Evolutionary conservation across 2,888 invertebrate species (phyloP), one percentile per base, ranked within the genome.

Genomic region (Drosophila melanocephala): DNA sequence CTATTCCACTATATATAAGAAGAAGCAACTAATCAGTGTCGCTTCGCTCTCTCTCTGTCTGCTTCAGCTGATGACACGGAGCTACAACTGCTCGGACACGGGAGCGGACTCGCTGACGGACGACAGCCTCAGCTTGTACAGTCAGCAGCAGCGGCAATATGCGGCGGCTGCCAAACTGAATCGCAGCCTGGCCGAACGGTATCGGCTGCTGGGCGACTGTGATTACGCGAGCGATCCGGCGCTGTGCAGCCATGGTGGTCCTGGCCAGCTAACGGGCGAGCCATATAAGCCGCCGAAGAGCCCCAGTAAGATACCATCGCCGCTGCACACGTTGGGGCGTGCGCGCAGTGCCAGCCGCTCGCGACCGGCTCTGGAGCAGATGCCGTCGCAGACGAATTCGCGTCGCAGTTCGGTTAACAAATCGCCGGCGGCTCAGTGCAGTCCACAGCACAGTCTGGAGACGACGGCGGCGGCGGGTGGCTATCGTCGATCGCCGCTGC

Each of bases 291-390:
- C 94, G 19, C 94, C 94, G 3, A 92, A 93, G 66, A 95, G 95
- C 50, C 95, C 96, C 22, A 95, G 96, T 4, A 97, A 97, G 93
- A 97, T 97, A 91, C 97, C 97, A 5, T 97, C 97, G 62, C 97
- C 97, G 6, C 95, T 97, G 76, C 96, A 96, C 84, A 95, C 95
- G 0, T 91, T 96, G 22, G 94, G 95, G 37, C 94, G 95, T 63
- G 89, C 92, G 62, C 92, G 94, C 62, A 89, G 94, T 93, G 92
- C 92, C 71, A 84, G 93, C 93, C 84, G 94, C 88, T 89, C 95
- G 93, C 90, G 93, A 22, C 88, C 92, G 4, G 91, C 92, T 52
- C 58, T 93, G 30, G 92, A 92, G 39, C 64, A 56, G 61, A 16
- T 44, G 66, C 64, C 73, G 12, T 61, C 67, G 69, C 93, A 93